Evolutionary conservation across 2,888 invertebrate genomes (phyloP), one percentile per base, ranked within the genome.

Genomic region (Metallyticus violacea): DNA sequence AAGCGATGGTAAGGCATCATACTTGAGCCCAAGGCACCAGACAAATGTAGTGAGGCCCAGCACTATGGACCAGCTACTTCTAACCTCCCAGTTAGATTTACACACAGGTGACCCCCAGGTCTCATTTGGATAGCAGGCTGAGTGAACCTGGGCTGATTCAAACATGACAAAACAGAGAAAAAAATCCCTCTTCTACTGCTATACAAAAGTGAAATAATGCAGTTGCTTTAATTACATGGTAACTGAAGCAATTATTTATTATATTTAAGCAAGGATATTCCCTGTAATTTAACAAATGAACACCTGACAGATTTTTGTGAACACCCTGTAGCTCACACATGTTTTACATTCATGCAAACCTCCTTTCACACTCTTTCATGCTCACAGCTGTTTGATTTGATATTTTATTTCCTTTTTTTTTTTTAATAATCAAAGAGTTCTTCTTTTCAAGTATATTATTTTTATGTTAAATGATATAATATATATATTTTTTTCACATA

Each of bases 401-500:
- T 77, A 77, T 77, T 28, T 83, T 77, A 81, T 81, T 85, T 81
- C 77, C 80, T 79, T 82, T 86, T 79, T 77, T 78, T 9, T 29
- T 85, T 85, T 26, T 85, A 85, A 85, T 85, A 85, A 85, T 85
- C 80, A 85, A 81, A 80, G 77, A 83, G 77, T 83, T 77, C 2
- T 82, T 82, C 7, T 82, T 85, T 80, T 62, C 40, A 62, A 62
- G 40, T 62, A 62, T 62, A 62, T 62, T 62, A 62, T 62, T 62
- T 62, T 62, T 62, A 62, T 62, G 40, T 62, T 62, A 62, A 62
- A 62, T 62, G 40, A 62, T 62, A 62, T 76, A 76, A 80, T 80
- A 77, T 85, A 80, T 85, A 81, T 85, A 28, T 77, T 28, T 62
- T 87, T 85, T 87, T 87, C 87, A 87, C 87, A 84, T 80, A 87